These are phyloP conservation scores for Melanerpes aurifrons DNA, from an alignment of 2,113 vertebrate genomes.

Conservation along the genomic window DNA sequence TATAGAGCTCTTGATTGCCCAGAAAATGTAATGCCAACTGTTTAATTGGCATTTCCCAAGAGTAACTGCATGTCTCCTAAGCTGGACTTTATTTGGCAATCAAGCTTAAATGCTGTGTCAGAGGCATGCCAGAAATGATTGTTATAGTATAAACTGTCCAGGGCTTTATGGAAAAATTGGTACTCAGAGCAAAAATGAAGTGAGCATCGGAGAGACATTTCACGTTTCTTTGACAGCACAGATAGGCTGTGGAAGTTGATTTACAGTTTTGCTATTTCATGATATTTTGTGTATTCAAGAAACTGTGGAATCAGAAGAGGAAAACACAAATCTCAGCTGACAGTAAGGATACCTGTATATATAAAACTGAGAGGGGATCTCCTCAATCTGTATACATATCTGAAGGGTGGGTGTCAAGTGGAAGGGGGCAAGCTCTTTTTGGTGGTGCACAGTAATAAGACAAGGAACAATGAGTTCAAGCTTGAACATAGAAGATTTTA, in stretches of 20 bases:
- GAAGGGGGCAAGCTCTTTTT: too few species aligned
- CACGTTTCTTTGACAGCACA: neutral
- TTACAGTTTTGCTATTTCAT: neutral
- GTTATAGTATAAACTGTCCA: neutral
- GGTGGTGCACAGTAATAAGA: too few species aligned
- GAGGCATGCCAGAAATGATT: neutral
- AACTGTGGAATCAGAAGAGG: neutral
- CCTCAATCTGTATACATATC: too few species aligned
- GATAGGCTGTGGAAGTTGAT: neutral
- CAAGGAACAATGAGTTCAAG: too few species aligned
- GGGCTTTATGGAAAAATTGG: neutral
- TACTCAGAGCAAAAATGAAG: neutral
- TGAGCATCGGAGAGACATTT: neutral
- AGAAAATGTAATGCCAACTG: neutral
- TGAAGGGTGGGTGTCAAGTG: too few species aligned
- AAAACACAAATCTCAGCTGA: neutral
- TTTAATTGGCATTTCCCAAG: neutral
- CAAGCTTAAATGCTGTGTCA: neutral
- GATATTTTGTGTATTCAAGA: neutral
- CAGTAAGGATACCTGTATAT: neutral
- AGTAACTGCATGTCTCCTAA: neutral
- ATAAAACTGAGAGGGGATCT: too few species aligned
- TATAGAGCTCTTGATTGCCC: neutral
- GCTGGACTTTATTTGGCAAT: neutral
- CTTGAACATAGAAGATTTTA: too few species aligned